Base-by-base conservation (phyloP, 2,797 vertebrate genomes). In the Lophius americanus region DNA sequence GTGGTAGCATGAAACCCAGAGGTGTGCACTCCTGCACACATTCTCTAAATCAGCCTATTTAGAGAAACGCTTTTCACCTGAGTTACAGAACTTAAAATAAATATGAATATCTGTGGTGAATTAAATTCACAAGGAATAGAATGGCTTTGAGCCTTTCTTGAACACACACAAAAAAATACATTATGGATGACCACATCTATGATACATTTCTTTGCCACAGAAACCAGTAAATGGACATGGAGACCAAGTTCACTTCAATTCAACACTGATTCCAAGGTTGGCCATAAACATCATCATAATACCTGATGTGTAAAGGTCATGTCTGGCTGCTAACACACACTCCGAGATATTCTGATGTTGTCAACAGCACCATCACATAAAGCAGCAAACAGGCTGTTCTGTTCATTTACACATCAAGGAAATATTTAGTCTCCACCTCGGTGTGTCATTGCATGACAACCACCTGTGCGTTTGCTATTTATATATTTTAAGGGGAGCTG, bases 211-310 rank as follows among this genome's bases (percentile, higher is more conserved):
- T 71, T 52, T 58, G 10, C 32, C 14, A 49, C 35, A 53, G 8
- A 36, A 55, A 71, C 68, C 38, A 44, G 46, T 52, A 9, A 68
- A 73, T 51, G 61, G 52, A 73, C 49, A 42, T 33, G 51, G 13
- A 43, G 38, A 47, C 23, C 42, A 13, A 44, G 46, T 58, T 48
- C 2, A 36, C 33, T 51, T 39, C 35, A 23, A 23, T 23, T 23
- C 23, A 23, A 23, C 23, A 46, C 35, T 53, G 63, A 76, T 66
- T 76, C 49, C 64, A 64, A 48, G 9, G 14, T 4, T 39, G 47
- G 48, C 43, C 49, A 54, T 51, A 68, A 63, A 80, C 70, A 44
- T 73, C 56, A 73, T 13, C 43, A 64, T 63, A 61, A 58, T 50
- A 75, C 37, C 32, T 68, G 32, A 67, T 6, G 47, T 10, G 36